phyloP scores from a whole-genome alignment of 2,888 invertebrate genomes.

The Dastarcus helophoroides region DNA sequence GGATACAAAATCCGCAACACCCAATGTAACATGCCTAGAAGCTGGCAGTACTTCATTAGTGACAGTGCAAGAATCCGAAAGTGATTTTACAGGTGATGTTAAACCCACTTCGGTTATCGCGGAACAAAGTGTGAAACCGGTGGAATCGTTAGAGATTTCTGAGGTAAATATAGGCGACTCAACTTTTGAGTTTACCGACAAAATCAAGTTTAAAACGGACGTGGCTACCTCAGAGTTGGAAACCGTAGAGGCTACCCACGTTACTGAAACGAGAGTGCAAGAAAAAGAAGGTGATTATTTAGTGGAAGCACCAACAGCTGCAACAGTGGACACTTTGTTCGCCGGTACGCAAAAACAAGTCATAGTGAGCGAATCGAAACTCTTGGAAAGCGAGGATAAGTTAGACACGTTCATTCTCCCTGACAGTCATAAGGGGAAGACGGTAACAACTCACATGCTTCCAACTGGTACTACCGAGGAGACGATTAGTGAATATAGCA shows the following conservation, averaged over 20 bases:
- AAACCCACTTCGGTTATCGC: slow-evolving; percentile 44
- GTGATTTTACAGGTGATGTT: slow-evolving; percentile 40
- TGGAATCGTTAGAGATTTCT: slow-evolving; percentile 48
- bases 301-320: slow-evolving; percentile 29
- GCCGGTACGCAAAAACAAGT: slow-evolving; percentile 48
- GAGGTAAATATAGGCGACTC: slow-evolving; percentile 48
- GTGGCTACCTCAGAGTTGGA: slow-evolving; percentile 43
- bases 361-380: slow-evolving; percentile 49
- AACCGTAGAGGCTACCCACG: slow-evolving; percentile 51
- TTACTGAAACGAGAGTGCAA: slow-evolving; percentile 48
- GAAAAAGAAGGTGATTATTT: slow-evolving; percentile 50
- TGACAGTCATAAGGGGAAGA: slow-evolving; percentile 42
- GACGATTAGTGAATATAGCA: slow-evolving; percentile 36
- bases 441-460: slow-evolving; percentile 39
- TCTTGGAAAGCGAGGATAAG: slow-evolving; percentile 52
- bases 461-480: slow-evolving; percentile 42
- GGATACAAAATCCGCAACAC: slow-evolving; percentile 37
- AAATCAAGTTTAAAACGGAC: slow-evolving; percentile 44
- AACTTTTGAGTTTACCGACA: slow-evolving; percentile 40
- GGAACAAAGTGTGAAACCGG: slow-evolving; percentile 45
- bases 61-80: slow-evolving; percentile 57
- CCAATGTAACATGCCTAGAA: slow-evolving; percentile 45
- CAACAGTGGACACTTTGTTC: slow-evolving; percentile 38
- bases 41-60: slow-evolving; percentile 46
- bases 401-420: slow-evolving; percentile 42